Evolutionary conservation across 2,888 invertebrate species (phyloP).

Genomic region (Megalurothrips usitatus): DNA sequence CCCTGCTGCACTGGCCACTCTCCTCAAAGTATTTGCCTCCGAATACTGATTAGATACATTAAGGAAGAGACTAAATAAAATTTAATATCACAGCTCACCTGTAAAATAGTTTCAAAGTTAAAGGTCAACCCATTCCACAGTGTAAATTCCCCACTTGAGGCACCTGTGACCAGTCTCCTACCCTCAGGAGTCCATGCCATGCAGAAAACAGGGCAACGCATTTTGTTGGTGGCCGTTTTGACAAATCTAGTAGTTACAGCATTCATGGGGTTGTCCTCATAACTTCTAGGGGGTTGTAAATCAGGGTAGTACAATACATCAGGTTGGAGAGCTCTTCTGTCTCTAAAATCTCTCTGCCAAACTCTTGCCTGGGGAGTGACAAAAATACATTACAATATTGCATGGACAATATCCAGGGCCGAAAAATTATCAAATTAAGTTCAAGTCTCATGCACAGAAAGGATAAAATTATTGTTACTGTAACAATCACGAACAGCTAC

Average conservation of each 20-base stretch:
- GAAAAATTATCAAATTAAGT: not conserved
- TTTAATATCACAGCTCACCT: slow-evolving; percentile 54
- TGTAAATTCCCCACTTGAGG: slow-evolving; percentile 98
- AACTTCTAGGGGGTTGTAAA: slow-evolving; percentile 88
- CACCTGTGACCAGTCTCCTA: slow-evolving; percentile 92
- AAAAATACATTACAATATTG: slow-evolving; percentile 29
- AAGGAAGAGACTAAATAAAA: not conserved
- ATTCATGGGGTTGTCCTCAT: slow-evolving; percentile 93
- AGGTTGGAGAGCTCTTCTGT: slow-evolving; percentile 84
- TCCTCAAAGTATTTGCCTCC: not conserved
- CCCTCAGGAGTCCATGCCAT: slow-evolving; percentile 99
- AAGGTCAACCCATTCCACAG: slow-evolving; percentile 99
- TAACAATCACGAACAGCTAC: not conserved
- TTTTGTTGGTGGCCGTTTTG: slow-evolving; percentile 99
- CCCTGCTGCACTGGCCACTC: no score
- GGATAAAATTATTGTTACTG: not conserved
- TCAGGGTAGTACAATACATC: slow-evolving; percentile 94
- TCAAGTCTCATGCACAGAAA: not conserved
- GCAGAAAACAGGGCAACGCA: slow-evolving; percentile 98
- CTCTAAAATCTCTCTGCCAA: slow-evolving; percentile 92
- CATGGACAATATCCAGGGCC: not conserved
- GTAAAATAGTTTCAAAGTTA: slow-evolving; percentile 99
- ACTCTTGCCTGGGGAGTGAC: slow-evolving; percentile 65
- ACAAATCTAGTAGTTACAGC: slow-evolving; percentile 93
- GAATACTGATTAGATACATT: slow-evolving; percentile 5